Percentiles rank a stretch among this genome's conserved stretches.
These are phyloP conservation scores for Drosophila pseudotakahashii DNA, from an alignment of 2,888 invertebrate species.

Conservation along the genomic window DNA sequence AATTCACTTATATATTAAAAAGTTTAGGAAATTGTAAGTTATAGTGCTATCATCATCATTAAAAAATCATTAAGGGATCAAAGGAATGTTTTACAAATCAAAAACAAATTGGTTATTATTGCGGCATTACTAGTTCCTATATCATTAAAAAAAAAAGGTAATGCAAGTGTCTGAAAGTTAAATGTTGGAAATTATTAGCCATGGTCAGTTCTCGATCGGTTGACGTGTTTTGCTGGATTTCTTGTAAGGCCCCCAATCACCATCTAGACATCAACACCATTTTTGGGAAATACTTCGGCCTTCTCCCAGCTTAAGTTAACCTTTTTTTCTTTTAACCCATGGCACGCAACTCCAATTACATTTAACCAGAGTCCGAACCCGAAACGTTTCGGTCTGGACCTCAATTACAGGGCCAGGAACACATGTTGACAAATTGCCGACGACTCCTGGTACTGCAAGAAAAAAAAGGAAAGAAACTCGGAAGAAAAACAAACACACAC, in stretches of 20 bases:
- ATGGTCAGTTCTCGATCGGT: conserved; percentile 16
- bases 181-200: conserved; percentile 3
- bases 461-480: conserved; percentile 3
- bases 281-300: conserved; percentile 32
- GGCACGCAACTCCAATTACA: conserved; percentile 66
- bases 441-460: conserved; percentile 16
- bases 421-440: conserved; percentile 69
- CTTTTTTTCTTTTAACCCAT: background rate
- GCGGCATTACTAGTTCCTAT: background rate
- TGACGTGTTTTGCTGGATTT: conserved; percentile 1
- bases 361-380: conserved; percentile 42
- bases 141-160: background rate
- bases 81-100: background rate
- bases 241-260: background rate
- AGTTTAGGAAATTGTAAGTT: no score
- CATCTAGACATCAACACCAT: conserved; percentile 24
- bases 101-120: conserved; percentile 9
- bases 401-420: conserved; percentile 49
- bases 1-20: no score
- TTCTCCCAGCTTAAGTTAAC: background rate
- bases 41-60: no score
- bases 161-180: background rate
- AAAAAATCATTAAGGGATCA: background rate
- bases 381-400: conserved; percentile 10
- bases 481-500: conserved; percentile 9